Base-by-base conservation (phyloP, 2,888 invertebrate species). In the Cepaea hortensis region DNA sequence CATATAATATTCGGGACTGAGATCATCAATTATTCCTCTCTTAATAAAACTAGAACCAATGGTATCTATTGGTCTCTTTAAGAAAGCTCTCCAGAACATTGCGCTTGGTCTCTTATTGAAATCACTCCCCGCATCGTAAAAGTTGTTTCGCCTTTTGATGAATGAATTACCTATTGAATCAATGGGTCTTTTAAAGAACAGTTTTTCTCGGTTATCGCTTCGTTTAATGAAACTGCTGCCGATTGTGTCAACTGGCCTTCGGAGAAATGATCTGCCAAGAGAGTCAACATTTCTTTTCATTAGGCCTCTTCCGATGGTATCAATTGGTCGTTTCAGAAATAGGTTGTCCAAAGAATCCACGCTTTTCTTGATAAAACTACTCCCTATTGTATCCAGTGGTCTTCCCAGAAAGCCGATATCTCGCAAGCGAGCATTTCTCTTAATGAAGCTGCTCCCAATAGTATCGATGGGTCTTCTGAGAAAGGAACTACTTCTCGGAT, bases 41-140 rank as follows among this genome's bases (percentile, higher is more conserved):
- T 79, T 79, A 35, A 79, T 79, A 55, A 79, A 79, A 62, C 79
- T 62, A 15, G 79, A 79, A 1, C 79, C 79, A 1, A 79, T 79
- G 15, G 79, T 35, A n/a, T 79, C 79, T 15, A 79, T 1, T 35
- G 79, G 79, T 35, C 79, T 23, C 46, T 79, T 79, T 35, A 62
- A 13, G 62, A 55, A 35, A 15, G 15, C 62, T 15, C 13, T 62
- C 46, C 46, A 75, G 6, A 15, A 9, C 46, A 75, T 4, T 15
- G 6, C 15, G 75, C 48, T 46, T 75, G 75, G 75, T 9, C 75
- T 46, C 48, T 75, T 75, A 4, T 15, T 75, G 75, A 48, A 75
- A 15, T 46, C 46, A 18, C 75, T 48, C 0, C 75, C 75, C 13
- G 46, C n/a, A 6, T 13, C 77, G 18, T 5, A 6, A 13, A n/a